Base-by-base conservation (phyloP, 1,140 invertebrate species). In the Asbolus verrucosus region DNA sequence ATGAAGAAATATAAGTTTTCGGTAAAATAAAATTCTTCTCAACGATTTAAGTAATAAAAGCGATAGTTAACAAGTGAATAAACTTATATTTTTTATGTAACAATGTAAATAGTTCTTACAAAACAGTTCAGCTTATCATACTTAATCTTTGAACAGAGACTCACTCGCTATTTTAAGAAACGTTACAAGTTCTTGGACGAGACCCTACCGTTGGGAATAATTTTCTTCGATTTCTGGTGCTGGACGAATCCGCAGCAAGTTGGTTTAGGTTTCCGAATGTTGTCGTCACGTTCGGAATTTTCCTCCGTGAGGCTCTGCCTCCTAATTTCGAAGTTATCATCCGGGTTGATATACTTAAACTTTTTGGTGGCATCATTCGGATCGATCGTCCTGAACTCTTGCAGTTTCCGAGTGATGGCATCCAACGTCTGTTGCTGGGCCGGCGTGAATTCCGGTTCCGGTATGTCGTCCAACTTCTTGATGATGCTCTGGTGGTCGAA, bases 321-420 rank as follows among this genome's bases (percentile, higher is more conserved):
- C 11, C 46, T 6, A 24, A 54, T 54, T 54, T 54, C 46, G 27
- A 54, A 54, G 18, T 27, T 54, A 5, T 54, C n/a, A n/a, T n/a
- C 46, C 0, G 46, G 18, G 14, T 54, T 27, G 9, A 3, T 27
- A 27, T n/a, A 54, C 18, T 16, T 54, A 21, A 13, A 54, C 19
- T 21, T 19, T 14, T 54, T 54, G 0, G 46, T 13, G 11, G 24
- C 13, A 6, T 43, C 39, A 14, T 54, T 21, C n/a, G 15, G 3
- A 19, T 24, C 46, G n/a, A 54, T 54, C 13, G 24, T 54, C 11
- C 46, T 54, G 27, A 54, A 54, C 11, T 54, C 46, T 13, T 54
- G n/a, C 46, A 54, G 24, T 24, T 21, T 54, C 1, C 27, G 19
- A 1, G 19, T 54, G 2, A 54, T 54, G 1, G 21, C 46, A n/a